Evolutionary conservation across 2,113 vertebrate species (phyloP), one percentile per base, ranked within the genome.

Genomic region (Trichomycterus rosablanca): DNA sequence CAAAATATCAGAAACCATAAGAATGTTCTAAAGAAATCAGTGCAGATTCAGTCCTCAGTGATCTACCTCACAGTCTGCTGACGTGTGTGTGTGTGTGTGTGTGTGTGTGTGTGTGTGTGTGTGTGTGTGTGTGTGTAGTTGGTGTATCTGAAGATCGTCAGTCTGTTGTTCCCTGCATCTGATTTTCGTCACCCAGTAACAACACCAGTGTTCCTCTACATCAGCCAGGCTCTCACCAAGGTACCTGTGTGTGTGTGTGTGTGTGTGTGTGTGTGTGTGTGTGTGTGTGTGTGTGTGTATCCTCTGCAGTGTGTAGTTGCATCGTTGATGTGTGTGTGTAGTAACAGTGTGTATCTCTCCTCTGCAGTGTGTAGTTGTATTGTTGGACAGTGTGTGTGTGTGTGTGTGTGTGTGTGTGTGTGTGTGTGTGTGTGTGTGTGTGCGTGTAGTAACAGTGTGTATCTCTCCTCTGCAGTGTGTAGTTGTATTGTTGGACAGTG

Each of bases 111-210:
- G n/a, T n/a, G n/a, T 39, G 20, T 54, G 48, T 59, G 40, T 74
- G 4, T 54, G 23, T 70, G 16, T 58, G 50, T 45, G 9, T 37
- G 7, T 26, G 54, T 72, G 44, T 59, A 99, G 95, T 80, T 98
- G 1, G 34, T 97, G 42, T 90, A 93, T 66, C 78, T 98, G 81
- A 97, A 95, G 77, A 81, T 99, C n/a, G 71, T 74, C 0, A 87
- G 88, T 1, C 66, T 94, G 7, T 71, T 98, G 54, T 99, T 99
- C 68, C 93, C 96, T 0, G 89, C 93, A 10, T 99, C 95, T 0
- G 96, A 99, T 75, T 95, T 95, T 81, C 75, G 93, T 80, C 95
- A 99, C 55, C 91, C 92, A 0, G 90, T 97, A 4, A 89, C 89
- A 16, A 97, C 94, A 2, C 96, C 96, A 1, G 89, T 92, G 0